These are phyloP conservation scores for Synanthedon myopaeformis DNA, from an alignment of 2,888 invertebrate species.

Conservation along the genomic window DNA sequence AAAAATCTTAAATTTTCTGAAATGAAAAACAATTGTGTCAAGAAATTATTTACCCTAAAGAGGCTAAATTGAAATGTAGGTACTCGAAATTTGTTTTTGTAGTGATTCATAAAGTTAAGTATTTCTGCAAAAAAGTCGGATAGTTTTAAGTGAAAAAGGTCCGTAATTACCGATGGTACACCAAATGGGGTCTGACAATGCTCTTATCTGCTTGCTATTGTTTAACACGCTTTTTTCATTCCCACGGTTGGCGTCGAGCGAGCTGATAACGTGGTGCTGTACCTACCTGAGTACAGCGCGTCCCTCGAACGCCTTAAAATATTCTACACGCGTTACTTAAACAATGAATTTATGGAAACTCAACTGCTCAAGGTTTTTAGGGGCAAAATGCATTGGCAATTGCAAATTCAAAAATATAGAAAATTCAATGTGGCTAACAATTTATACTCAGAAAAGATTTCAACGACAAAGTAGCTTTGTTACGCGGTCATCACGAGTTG, in stretches of 20 bases:
- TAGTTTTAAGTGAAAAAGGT: constrained; percentile 34
- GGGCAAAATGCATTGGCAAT: no score
- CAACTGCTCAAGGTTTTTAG: background rate
- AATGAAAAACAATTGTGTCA: no score
- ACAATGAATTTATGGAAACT: background rate
- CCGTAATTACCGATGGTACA: constrained; percentile 53
- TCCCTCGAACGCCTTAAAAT: background rate
- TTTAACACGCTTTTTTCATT: constrained; percentile 66
- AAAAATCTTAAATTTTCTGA: no score
- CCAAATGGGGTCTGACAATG: constrained; percentile 58
- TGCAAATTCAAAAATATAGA: no score
- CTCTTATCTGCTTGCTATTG: constrained; percentile 62
- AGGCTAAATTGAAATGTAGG: no score
- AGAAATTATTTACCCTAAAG: no score
- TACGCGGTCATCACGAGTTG: background rate
- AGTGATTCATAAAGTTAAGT: background rate
- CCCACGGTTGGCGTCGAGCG: constrained; percentile 47
- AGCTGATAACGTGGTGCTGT: constrained; percentile 45
- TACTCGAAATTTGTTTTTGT: no score
- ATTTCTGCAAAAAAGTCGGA: constrained; percentile 3
- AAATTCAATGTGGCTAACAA: no score
- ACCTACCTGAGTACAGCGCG: constrained; percentile 17
- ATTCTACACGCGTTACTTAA: background rate
- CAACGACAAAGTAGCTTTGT: background rate
- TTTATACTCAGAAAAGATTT: background rate